A percentile compares a stretch with the other conserved stretches of the same genome.
These are phyloP conservation scores for Eilema caniola DNA, from an alignment of 2,888 invertebrate genomes.

Conservation along the genomic window DNA sequence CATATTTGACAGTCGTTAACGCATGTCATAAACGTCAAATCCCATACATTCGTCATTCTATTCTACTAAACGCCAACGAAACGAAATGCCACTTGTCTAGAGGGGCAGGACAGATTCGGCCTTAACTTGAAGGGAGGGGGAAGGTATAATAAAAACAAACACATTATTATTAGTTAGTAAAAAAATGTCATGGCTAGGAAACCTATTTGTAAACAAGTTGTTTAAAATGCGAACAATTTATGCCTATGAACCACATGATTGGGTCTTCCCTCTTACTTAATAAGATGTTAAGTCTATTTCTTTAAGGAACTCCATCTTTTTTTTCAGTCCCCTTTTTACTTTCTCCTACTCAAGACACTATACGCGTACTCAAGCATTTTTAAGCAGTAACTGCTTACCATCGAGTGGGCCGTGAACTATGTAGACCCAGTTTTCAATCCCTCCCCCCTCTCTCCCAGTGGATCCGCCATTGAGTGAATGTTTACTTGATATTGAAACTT, in stretches of 20 bases:
- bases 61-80: no score
- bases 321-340: not conserved
- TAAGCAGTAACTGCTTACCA: not conserved
- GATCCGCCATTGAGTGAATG: not conserved
- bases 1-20: no score
- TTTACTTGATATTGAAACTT: conserved; percentile 19
- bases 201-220: not conserved
- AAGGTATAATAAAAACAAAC: not conserved
- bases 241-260: not conserved
- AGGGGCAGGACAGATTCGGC: not conserved
- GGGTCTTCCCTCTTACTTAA: no score
- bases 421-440: not conserved
- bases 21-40: no score
- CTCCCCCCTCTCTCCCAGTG: not conserved
- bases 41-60: no score
- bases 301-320: not conserved
- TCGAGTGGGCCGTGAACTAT: not conserved
- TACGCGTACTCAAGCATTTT: no score
- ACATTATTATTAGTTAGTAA: no score
- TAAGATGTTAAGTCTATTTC: no score
- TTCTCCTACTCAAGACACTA: no score
- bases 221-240: not conserved
- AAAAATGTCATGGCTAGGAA: no score
- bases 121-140: not conserved
- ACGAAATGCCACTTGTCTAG: no score